phyloP scores from a whole-genome alignment of 2,113 vertebrate genomes.

The Varanus salvator region DNA sequence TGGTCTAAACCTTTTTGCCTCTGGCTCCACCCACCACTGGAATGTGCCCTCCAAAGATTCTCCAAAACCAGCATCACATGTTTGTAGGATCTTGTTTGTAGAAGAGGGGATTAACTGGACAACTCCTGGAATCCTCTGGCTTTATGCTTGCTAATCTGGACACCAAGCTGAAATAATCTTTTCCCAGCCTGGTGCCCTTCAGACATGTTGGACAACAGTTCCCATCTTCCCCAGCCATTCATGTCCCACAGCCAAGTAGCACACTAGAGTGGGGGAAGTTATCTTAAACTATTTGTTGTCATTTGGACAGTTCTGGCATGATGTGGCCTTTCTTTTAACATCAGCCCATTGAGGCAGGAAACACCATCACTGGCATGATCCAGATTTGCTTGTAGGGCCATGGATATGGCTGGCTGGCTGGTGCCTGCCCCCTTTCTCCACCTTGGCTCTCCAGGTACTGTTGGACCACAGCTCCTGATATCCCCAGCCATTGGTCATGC shows the following conservation, averaged over 20 bases:
- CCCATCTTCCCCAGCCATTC: not conserved
- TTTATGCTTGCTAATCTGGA: not conserved
- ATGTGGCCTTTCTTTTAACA: not conserved
- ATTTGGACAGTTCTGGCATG: not conserved
- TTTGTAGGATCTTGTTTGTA: not conserved
- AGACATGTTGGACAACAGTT: not conserved
- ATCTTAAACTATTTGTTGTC: not conserved
- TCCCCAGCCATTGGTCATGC: no score
- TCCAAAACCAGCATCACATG: no score
- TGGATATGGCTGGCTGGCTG: not conserved
- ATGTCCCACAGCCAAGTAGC: no score
- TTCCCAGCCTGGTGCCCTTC: not conserved
- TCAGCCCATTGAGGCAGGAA: not conserved
- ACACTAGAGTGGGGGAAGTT: not conserved
- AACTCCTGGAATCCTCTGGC: not conserved
- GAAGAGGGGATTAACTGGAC: not conserved
- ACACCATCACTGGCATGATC: not conserved
- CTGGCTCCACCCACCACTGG: no score
- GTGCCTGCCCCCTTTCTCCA: not conserved
- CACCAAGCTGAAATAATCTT: not conserved
- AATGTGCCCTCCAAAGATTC: no score
- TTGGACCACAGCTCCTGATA: not conserved
- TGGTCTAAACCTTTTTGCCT: no score
- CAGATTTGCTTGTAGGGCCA: no score
- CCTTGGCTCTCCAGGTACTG: not conserved